Evolutionary conservation across 2,797 vertebrate species (phyloP).

Genomic region (Lepus townsendii): DNA sequence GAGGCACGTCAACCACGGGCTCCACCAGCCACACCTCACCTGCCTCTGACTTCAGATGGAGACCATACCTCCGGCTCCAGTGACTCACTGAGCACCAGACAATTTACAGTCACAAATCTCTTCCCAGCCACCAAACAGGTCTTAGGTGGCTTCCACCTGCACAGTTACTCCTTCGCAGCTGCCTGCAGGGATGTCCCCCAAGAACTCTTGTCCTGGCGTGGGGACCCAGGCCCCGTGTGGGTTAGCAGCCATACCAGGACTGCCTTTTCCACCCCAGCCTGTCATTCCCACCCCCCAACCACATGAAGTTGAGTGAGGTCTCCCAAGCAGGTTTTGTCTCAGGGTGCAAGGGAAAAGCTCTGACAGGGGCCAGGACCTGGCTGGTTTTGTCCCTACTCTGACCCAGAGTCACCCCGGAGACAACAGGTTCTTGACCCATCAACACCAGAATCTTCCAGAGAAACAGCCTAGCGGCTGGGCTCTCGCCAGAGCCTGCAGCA

Average conservation of each 20-base stretch:
- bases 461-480: neutral
- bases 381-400: no score
- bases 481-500: fast-evolving
- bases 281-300: neutral
- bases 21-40: neutral
- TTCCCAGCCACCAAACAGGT: neutral
- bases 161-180: no score
- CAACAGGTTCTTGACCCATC: neutral
- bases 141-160: neutral
- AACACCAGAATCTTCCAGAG: neutral
- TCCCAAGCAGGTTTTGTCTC: neutral
- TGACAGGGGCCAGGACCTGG: fast-evolving
- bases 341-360: neutral
- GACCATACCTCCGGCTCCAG: neutral
- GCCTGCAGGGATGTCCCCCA: neutral
- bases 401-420: neutral
- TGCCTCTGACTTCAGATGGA: neutral
- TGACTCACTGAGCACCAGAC: neutral
- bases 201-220: neutral
- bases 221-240: neutral
- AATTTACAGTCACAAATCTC: neutral
- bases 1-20: neutral
- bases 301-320: fast-evolving
- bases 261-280: fast-evolving
- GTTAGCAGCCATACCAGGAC: no score